Evolutionary conservation across 1,140 invertebrate genomes (phyloP).

Genomic region (Yoshiicerus persimilis): DNA sequence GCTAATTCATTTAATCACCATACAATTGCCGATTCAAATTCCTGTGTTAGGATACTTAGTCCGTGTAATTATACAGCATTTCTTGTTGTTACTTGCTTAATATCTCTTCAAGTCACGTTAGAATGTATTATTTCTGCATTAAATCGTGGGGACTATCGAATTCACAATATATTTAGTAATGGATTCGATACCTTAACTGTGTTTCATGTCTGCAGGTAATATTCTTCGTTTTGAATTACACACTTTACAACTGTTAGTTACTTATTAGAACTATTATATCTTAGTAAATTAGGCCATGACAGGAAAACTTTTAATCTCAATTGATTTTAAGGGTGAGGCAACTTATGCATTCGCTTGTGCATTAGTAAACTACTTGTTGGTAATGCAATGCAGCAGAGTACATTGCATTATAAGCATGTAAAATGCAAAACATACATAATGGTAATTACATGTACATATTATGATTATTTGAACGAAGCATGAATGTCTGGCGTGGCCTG

Average conservation of each 20-base stretch:
- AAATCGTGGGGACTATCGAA: neutral
- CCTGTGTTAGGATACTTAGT: neutral
- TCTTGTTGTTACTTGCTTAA: neutral
- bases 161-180: neutral
- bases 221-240: neutral
- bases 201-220: too few species aligned
- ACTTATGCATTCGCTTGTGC: neutral
- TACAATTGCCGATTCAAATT: neutral
- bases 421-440: neutral
- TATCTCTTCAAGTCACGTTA: neutral
- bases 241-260: too few species aligned
- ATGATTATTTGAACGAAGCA: neutral
- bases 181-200: neutral
- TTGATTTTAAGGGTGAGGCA: neutral
- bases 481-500: neutral
- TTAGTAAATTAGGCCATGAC: neutral
- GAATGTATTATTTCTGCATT: neutral
- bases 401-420: neutral
- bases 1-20: slow-evolving; percentile 6
- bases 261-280: neutral
- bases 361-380: neutral
- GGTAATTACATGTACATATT: neutral
- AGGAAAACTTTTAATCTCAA: neutral
- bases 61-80: neutral
- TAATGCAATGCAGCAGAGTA: neutral